Percentiles rank a stretch among this genome's conserved stretches.
phyloP scores from a whole-genome alignment of 2,888 invertebrate genomes.

The Rapana venosa region DNA sequence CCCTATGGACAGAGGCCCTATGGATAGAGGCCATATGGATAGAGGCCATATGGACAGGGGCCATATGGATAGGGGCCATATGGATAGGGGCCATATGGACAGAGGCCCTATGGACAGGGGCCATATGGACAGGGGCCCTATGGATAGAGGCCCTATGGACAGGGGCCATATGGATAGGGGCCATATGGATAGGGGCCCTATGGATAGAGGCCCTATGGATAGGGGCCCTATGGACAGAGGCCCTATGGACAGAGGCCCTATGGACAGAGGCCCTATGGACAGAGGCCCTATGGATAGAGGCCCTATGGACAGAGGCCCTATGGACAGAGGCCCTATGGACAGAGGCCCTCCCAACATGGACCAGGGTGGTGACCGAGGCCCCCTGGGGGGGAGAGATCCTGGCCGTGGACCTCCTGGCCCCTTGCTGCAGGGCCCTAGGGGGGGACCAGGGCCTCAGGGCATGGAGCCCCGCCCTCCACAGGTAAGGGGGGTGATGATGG shows the following conservation, averaged over 20 bases:
- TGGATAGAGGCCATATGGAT: conserved; percentile 1
- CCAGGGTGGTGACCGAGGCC: conserved; percentile 16
- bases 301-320: conserved; percentile 34
- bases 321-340: conserved; percentile 13
- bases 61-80: no score
- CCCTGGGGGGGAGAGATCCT: conserved; percentile 21
- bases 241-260: conserved; percentile 36
- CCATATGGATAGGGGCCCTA: conserved; percentile 36
- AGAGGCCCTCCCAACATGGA: conserved; percentile 6
- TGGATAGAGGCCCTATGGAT: conserved; percentile 41
- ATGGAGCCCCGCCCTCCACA: conserved; percentile 38
- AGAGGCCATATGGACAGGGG: neutral
- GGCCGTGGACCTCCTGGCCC: neutral
- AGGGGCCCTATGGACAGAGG: conserved; percentile 28
- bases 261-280: conserved; percentile 9
- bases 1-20: conserved; percentile 30
- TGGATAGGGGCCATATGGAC: conserved; percentile 11
- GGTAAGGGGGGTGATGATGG: neutral
- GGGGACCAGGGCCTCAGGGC: conserved; percentile 3
- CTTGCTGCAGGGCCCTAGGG: neutral
- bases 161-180: neutral
- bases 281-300: conserved; percentile 43
- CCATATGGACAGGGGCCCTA: conserved; percentile 35
- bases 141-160: conserved; percentile 28
- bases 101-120: conserved; percentile 43